phyloP scores from a whole-genome alignment of 92 coral and sea anemone species.

The Siderastrea siderea region DNA sequence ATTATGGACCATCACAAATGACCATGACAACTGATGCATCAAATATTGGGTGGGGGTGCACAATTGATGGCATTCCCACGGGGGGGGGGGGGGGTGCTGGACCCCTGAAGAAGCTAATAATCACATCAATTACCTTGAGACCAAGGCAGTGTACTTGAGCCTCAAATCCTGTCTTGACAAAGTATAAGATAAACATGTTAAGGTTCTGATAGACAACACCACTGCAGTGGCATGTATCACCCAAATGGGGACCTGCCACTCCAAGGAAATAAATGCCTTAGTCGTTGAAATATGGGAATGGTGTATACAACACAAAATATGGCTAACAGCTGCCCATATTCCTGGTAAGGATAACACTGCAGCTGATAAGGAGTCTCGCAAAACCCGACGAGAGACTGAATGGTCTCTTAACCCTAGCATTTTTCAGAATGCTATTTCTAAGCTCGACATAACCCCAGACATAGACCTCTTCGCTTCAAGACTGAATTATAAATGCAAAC shows the following conservation, averaged over 20 bases:
- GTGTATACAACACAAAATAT: slow-evolving; percentile 52
- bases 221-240: slow-evolving; percentile 56
- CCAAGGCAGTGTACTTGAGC: slow-evolving; percentile 27
- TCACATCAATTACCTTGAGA: slow-evolving; percentile 55
- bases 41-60: slow-evolving; percentile 47
- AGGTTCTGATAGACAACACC: slow-evolving; percentile 34
- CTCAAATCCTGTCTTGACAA: background rate
- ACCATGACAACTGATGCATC: slow-evolving; percentile 59
- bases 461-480: slow-evolving; percentile 10
- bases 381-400: slow-evolving; percentile 4
- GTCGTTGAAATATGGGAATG: slow-evolving; percentile 62
- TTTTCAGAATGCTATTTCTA: slow-evolving; percentile 20
- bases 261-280: slow-evolving; percentile 31
- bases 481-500: background rate
- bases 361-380: slow-evolving; percentile 27
- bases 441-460: slow-evolving; percentile 5
- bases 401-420: background rate
- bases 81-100: slow-evolving; percentile 53
- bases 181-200: slow-evolving; percentile 8
- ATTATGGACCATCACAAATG: slow-evolving; percentile 16
- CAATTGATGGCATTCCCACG: slow-evolving; percentile 23
- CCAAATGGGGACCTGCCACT: slow-evolving; percentile 69
- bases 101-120: slow-evolving; percentile 18
- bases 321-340: slow-evolving; percentile 61
- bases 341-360: slow-evolving; percentile 41